Base-by-base conservation (phyloP, 2,888 invertebrate species). In the Heliconius sara region DNA sequence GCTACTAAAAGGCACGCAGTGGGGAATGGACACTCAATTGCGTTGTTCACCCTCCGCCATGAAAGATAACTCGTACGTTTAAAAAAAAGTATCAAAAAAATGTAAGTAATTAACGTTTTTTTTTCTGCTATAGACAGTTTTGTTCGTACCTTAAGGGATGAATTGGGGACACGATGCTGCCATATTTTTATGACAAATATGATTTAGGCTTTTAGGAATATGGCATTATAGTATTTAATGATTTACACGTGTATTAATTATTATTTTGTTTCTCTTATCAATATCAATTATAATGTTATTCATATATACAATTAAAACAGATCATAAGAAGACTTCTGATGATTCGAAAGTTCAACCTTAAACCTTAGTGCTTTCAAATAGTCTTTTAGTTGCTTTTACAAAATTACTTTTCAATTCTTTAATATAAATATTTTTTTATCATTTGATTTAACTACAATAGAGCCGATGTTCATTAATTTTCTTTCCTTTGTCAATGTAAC, bases 11-110 rank as follows among this genome's bases (percentile, higher is more conserved):
- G 68, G 68, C 68, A 68, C 68, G 68, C 68, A 68, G 43, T 68
- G 68, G 68, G 68, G 68, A 68, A 68, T 68, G 68, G 68, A 68
- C 68, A 68, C 68, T 68, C 68, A 68, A 68, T 68, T 68, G 68
- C 68, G 68, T 68, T 43, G 68, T 68, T 68, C 68, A 68, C 68
- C 68, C 68, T 68, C 68, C n/a, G 68, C 68, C 68, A 68, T 68
- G 43, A 68, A 68, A 68, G 68, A 68, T 68, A 68, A 68, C 68
- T 68, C 68, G 68, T 68, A 68, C 68, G 68, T 43, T 68, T 43
- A 68, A 68, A 68, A 52, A 68, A 68, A 68, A 68, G 68, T 68
- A 68, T 43, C 68, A 39, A 68, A 68, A 34, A 67, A 68, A 68
- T 68, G 68, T 68, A 68, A 68, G 68, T 68, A 68, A 68, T 68